Percentiles rank a stretch among this genome's conserved stretches.
Conservation (phyloP, 2,888 invertebrate species). For the Cerceris rybyensis region DNA sequence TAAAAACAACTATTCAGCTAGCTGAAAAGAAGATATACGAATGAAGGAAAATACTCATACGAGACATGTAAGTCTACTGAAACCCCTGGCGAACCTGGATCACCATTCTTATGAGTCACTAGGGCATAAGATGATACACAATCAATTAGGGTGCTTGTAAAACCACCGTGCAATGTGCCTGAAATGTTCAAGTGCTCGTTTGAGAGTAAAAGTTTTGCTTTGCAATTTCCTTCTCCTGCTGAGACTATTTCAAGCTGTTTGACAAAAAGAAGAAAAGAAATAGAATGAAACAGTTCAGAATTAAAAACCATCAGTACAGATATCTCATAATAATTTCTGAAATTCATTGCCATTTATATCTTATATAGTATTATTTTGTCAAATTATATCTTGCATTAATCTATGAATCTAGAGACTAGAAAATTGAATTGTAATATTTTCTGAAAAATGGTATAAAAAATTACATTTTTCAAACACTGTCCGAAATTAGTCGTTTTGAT, state of each 20-base stretch:
- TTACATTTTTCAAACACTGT: conserved; percentile 82
- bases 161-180: conserved; percentile 93
- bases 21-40: not conserved
- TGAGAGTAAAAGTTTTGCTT: conserved; percentile 89
- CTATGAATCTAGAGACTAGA: no score
- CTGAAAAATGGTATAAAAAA: conserved; percentile 14
- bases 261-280: conserved; percentile 1
- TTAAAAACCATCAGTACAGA: no score
- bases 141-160: conserved; percentile 91
- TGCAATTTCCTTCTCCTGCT: conserved; percentile 88
- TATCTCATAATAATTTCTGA: no score
- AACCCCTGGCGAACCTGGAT: conserved; percentile 87
- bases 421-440: not conserved
- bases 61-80: conserved; percentile 92
- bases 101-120: conserved; percentile 83
- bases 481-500: conserved; percentile 81
- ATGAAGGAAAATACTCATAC: conserved; percentile 82
- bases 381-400: no score
- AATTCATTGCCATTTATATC: no score
- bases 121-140: conserved; percentile 91
- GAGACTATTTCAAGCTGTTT: conserved; percentile 82
- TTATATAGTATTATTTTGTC: no score
- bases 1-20: not conserved
- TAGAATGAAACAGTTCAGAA: not conserved
- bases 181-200: conserved; percentile 89